Base-by-base conservation (phyloP, 2,797 vertebrate species). In the Propithecus deckenii region DNA sequence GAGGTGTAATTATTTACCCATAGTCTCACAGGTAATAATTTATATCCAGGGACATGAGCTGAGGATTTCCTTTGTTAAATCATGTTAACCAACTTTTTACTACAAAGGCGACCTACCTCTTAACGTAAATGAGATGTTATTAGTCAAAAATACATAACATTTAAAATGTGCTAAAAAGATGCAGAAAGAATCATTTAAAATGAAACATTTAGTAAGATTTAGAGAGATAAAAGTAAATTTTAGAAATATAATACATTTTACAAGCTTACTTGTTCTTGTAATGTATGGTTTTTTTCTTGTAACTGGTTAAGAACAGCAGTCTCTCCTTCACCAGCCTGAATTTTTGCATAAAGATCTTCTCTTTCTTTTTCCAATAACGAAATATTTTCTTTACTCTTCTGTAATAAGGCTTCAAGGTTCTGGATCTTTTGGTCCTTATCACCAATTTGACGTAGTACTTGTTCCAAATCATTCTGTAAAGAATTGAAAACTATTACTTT, bases 401-500 rank as follows among this genome's bases (percentile, higher is more conserved):
- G 99, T 96, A 99, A 98, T 97, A 99, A 98, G 89, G 99, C 99
- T 98, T 99, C 99, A 96, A 99, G 99, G 97, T 99, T 99, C 98
- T 99, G 99, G 94, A 99, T 99, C 98, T 99, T 99, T 99, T 99
- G 99, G 98, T 99, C 99, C 95, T 99, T 99, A 98, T 99, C 99
- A 32, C 99, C 99, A 91, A 99, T 99, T 98, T 99, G 99, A 97
- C 99, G 99, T 93, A 99, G 96, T 28, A 99, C 99, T 99, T 99
- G 99, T 96, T 99, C 99, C 98, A 99, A 98, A 98, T 99, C 99
- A 95, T 99, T 99, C 99, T 99, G 95, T 90, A 98, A 86, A 95
- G 87, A 84, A 91, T 38, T 14, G 1, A 97, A 85, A 97, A 91
- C 10, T 97, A 89, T 25, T 67, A 94, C 83, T 96, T 98, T 98